Evolutionary conservation across 2,113 vertebrate species (phyloP).

Genomic region (Phalacrocorax carbo): DNA sequence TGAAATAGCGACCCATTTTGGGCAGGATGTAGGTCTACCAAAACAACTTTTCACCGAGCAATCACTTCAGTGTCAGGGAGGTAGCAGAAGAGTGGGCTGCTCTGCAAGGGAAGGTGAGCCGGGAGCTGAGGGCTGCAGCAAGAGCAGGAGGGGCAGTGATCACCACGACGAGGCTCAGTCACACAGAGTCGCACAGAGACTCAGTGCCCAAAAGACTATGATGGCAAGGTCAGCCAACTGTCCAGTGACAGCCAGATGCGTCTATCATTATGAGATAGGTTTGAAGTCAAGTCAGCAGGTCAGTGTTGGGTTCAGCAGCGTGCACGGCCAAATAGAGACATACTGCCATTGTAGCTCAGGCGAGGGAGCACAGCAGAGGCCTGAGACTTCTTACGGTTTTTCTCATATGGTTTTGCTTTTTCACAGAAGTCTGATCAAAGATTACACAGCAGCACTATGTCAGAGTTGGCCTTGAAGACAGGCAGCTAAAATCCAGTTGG

Average conservation of each 20-base stretch:
- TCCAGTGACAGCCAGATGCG: background rate
- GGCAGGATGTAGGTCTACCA: background rate
- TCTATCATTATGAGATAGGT: background rate
- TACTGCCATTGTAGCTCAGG: background rate
- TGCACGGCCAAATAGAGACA: background rate
- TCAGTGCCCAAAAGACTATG: background rate
- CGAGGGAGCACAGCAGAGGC: background rate
- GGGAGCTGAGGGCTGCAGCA: background rate
- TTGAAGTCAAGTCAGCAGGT: background rate
- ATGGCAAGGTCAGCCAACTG: rapidly evolving
- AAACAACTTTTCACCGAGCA: background rate
- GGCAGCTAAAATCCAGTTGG: background rate
- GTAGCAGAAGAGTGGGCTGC: no score
- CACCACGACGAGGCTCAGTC: background rate
- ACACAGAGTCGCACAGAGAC: background rate
- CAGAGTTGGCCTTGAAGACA: background rate
- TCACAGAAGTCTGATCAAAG: background rate
- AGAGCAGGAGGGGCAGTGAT: background rate
- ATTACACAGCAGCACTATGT: background rate
- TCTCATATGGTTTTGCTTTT: background rate
- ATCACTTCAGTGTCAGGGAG: background rate
- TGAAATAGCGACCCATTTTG: background rate
- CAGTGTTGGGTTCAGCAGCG: no score
- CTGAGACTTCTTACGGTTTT: background rate
- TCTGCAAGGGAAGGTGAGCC: rapidly evolving